These are phyloP conservation scores for Nesogale talazaci DNA, from an alignment of 2,113 vertebrate species.

Conservation along the genomic window DNA sequence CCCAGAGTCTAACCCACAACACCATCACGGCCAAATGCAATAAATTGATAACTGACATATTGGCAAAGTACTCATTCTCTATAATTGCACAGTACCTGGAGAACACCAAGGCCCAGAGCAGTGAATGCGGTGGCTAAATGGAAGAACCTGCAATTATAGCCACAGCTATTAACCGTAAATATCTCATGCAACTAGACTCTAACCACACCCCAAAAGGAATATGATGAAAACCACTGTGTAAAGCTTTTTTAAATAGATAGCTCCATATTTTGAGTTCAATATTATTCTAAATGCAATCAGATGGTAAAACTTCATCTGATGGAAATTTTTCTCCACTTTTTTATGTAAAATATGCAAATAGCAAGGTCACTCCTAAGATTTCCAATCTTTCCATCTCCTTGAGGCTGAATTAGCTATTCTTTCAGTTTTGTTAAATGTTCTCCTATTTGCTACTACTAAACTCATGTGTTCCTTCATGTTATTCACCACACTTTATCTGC, in stretches of 20 bases:
- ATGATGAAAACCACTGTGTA: constrained; percentile 49
- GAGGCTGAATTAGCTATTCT: neutral
- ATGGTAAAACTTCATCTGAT: constrained; percentile 38
- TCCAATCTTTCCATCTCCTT: neutral
- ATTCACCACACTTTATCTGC: neutral
- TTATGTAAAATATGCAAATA: constrained; percentile 2
- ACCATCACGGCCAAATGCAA: neutral
- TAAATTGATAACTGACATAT: constrained; percentile 28
- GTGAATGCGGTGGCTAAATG: neutral
- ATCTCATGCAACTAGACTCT: constrained; percentile 2
- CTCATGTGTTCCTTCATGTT: neutral
- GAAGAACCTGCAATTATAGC: neutral
- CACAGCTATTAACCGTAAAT: neutral
- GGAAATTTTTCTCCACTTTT: neutral
- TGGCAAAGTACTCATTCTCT: neutral
- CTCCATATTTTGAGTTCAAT: constrained; percentile 1
- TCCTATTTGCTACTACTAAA: neutral
- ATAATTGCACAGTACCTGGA: neutral
- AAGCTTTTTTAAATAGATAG: neutral
- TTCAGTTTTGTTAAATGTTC: neutral
- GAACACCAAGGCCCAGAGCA: neutral
- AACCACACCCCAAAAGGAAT: neutral
- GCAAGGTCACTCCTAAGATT: neutral
- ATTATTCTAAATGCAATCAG: constrained; percentile 8
- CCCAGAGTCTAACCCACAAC: too few relatives aligned